Evolutionary conservation across 2,797 vertebrate species (phyloP), one percentile per base, ranked within the genome.

Genomic region (Sylvilagus floridanus): DNA sequence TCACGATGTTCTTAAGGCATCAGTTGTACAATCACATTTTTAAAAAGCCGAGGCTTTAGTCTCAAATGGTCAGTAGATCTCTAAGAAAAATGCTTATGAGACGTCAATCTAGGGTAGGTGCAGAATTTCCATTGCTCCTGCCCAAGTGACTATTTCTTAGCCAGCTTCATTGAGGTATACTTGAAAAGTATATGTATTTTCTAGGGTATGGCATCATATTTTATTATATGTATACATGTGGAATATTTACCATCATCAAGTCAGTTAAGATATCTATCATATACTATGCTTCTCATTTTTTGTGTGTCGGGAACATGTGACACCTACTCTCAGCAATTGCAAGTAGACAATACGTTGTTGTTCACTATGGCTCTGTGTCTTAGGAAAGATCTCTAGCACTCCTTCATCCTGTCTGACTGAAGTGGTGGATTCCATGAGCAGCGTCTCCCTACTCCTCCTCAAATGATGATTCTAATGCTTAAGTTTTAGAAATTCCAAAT

Each of bases 401-500:
- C 35, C 47, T 71, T 69, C 6, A 4, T 52, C 30, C 37, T 57
- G 47, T 71, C 37, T 19, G 42, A 35, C 50, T 50, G 24, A 52
- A 78, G 30, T 14, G 11, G 26, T 10, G 47, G 5, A 26, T 8
- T 77, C 16, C 54, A 28, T 35, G 52, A 76, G 57, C 21, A 26
- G 35, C 5, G n/a, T 69, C 68, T 71, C 42, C 42, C 10, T 37
- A 52, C 35, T 92, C 8, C 6, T 42, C 54, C 32, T 84, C 71
- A 81, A 60, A 62, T 24, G 50, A 84, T 14, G 71, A 14, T 86
- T 82, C 37, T n/a, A 82, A 76, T 69, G 11, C 72, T 68, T 73
- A 68, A 73, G 14, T 79, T 47, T 63, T 35, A 85, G 42, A 75
- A 92, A 84, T 7, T 90, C 52, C 93, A 60, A 47, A 83, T 75